phyloP scores from a whole-genome alignment of 1,140 invertebrate genomes.

The Acyrthosiphon pisum region DNA sequence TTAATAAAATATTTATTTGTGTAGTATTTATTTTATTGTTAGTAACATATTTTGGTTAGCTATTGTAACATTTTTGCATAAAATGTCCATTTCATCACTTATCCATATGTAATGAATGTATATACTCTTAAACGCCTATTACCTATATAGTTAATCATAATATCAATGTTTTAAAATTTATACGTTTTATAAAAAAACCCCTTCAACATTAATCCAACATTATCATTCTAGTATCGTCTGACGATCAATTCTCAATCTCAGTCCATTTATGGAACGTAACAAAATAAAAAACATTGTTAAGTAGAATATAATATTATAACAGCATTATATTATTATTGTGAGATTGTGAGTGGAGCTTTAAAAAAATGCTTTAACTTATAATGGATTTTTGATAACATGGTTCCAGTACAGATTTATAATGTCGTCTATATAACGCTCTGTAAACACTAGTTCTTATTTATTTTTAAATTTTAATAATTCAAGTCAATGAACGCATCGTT shows the following conservation, averaged over 20 bases:
- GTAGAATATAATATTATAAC: not conserved
- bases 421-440: not conserved
- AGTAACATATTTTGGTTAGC: not conserved
- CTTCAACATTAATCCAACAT: not conserved
- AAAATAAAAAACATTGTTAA: not conserved
- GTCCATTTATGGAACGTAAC: not conserved
- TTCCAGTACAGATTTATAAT: not conserved
- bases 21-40: not conserved
- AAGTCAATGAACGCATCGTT: not conserved
- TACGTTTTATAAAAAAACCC: not conserved
- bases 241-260: not conserved
- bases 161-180: not conserved
- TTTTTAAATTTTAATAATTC: not conserved
- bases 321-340: not conserved
- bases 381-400: not conserved
- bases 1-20: too few relatives aligned
- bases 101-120: too few relatives aligned
- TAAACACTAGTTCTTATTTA: not conserved
- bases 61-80: not conserved
- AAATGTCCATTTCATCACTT: not conserved
- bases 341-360: not conserved
- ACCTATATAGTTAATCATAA: not conserved
- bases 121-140: not conserved
- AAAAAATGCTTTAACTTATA: not conserved
- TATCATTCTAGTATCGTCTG: not conserved